Evolutionary conservation across 2,113 vertebrate species (phyloP).

Genomic region (Lophius piscatorius): DNA sequence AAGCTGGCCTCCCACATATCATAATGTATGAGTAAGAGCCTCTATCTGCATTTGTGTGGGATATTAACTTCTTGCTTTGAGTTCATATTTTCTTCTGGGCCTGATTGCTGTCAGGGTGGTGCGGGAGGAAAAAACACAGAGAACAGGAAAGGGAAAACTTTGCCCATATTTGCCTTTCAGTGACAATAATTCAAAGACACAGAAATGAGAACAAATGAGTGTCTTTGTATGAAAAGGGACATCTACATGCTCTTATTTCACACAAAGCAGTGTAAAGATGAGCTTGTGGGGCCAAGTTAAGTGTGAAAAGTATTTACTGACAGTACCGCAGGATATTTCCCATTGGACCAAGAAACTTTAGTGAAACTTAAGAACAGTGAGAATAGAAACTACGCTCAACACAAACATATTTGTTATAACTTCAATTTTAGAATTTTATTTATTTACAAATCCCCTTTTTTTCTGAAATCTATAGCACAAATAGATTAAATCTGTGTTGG

Average conservation of each 20-base stretch:
- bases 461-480: too few relatives aligned
- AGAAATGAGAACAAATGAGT: too few relatives aligned
- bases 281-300: slow-evolving; percentile 12
- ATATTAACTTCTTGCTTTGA: slow-evolving; percentile 65
- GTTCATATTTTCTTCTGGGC: slow-evolving; percentile 70
- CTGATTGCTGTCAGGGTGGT: slow-evolving; percentile 34
- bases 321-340: background rate
- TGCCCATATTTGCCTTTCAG: slow-evolving; percentile 37
- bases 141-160: slow-evolving; percentile 16
- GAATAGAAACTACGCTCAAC: background rate
- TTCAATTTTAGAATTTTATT: too few relatives aligned
- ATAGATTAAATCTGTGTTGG: too few relatives aligned
- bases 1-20: slow-evolving; percentile 69
- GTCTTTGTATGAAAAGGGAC: slow-evolving; percentile 3
- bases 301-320: slow-evolving; percentile 10
- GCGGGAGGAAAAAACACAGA: slow-evolving; percentile 26
- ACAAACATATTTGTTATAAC: too few relatives aligned
- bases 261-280: slow-evolving; percentile 22
- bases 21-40: slow-evolving; percentile 64
- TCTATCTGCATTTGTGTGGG: slow-evolving; percentile 62
- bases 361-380: background rate
- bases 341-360: background rate
- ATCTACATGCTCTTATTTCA: slow-evolving; percentile 6
- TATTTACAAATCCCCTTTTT: too few relatives aligned
- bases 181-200: slow-evolving; percentile 21